These are phyloP conservation scores for Megaustenia siamemsis DNA, from an alignment of 2,888 invertebrate genomes.

Conservation along the genomic window DNA sequence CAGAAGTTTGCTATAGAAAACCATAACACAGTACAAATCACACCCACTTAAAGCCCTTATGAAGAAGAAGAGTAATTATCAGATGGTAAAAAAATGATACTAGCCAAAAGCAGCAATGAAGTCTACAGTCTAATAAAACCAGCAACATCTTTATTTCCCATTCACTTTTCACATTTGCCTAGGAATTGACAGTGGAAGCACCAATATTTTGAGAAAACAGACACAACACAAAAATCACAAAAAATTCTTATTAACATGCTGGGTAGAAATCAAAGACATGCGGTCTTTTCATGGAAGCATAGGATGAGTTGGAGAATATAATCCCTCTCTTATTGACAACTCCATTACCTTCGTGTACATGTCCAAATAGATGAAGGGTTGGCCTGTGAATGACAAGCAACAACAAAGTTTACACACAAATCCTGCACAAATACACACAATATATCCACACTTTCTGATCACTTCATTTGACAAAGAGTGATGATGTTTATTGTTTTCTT, in stretches of 20 bases:
- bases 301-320: constrained; percentile 69
- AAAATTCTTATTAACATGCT: background rate
- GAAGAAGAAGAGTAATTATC: too few relatives aligned
- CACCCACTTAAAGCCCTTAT: too few relatives aligned
- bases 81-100: too few relatives aligned
- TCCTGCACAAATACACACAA: too few relatives aligned
- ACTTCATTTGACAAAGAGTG: too few relatives aligned
- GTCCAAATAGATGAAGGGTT: constrained; percentile 72
- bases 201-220: background rate
- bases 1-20: too few relatives aligned
- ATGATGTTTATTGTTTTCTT: too few relatives aligned
- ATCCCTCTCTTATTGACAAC: constrained; percentile 59
- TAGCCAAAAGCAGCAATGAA: too few relatives aligned
- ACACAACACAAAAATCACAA: background rate
- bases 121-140: too few relatives aligned
- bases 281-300: constrained; percentile 57
- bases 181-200: background rate
- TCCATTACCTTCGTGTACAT: constrained; percentile 70
- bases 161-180: too few relatives aligned
- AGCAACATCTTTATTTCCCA: background rate
- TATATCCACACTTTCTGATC: too few relatives aligned
- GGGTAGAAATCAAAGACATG: constrained; percentile 66
- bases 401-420: background rate
- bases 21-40: too few relatives aligned
- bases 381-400: constrained; percentile 62